Evolutionary conservation across 1,140 invertebrate species (phyloP).

Genomic region (Venustaconcha ellipsiformis): DNA sequence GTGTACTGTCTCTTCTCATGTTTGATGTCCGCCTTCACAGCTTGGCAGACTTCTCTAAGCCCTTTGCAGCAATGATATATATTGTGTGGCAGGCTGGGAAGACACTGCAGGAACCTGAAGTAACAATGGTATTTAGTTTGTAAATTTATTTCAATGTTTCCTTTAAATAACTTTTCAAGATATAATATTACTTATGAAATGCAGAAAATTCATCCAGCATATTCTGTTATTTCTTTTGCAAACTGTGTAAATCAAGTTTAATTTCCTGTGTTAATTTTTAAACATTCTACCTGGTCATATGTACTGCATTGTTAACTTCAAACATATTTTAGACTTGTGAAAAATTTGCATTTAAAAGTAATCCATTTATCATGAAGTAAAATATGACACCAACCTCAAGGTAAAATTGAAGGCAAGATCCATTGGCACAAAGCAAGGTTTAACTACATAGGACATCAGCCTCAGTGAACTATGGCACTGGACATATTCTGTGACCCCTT

Average conservation of each 20-base stretch:
- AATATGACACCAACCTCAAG: slow-evolving; percentile 6
- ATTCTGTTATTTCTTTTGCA: too few species aligned
- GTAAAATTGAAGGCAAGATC: slow-evolving; percentile 26
- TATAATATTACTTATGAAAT: too few species aligned
- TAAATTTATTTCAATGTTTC: too few species aligned
- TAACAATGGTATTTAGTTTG: neutral
- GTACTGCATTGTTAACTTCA: too few species aligned
- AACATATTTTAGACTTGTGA: too few species aligned
- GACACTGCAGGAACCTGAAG: slow-evolving; percentile 25
- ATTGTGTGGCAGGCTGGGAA: slow-evolving; percentile 21
- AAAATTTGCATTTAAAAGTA: too few species aligned
- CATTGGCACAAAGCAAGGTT: slow-evolving; percentile 17
- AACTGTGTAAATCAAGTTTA: too few species aligned
- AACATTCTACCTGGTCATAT: too few species aligned
- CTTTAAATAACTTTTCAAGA: too few species aligned
- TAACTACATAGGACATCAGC: slow-evolving; percentile 21
- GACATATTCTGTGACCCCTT: slow-evolving; percentile 15
- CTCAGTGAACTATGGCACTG: slow-evolving; percentile 11
- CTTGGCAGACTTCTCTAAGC: slow-evolving; percentile 9
- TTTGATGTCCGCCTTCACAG: slow-evolving; percentile 3
- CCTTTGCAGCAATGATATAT: slow-evolving; percentile 9
- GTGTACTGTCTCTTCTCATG: slow-evolving; percentile 21
- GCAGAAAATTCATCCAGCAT: too few species aligned
- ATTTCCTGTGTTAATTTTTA: too few species aligned
- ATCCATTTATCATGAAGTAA: too few species aligned